These are phyloP conservation scores for Corvus moneduloides DNA, from an alignment of 2,113 vertebrate species.

Conservation along the genomic window DNA sequence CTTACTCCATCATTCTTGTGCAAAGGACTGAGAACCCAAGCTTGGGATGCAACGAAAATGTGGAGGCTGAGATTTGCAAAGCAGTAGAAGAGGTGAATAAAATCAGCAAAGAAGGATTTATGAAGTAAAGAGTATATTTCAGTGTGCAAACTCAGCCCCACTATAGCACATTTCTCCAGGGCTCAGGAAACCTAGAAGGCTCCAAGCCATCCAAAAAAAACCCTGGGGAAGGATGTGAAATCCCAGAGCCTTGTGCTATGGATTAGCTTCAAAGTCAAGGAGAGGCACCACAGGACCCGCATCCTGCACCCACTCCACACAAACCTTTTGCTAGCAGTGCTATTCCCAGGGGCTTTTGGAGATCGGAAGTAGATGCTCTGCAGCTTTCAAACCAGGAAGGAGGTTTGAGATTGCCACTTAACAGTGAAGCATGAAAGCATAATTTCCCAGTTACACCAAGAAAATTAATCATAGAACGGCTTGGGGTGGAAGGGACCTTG, in stretches of 20 bases:
- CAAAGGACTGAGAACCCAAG: neutral
- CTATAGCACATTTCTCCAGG: fast-evolving
- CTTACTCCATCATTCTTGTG: neutral
- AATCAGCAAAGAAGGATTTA: neutral
- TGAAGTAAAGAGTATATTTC: fast-evolving
- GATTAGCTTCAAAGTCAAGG: neutral
- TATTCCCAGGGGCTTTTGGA: neutral
- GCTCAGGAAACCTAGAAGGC: neutral
- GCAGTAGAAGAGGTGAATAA: neutral
- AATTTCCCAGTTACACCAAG: neutral
- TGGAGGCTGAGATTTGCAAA: neutral
- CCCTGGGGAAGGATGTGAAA: neutral
- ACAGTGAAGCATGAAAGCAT: neutral
- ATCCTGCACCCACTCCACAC: neutral
- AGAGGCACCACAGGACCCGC: neutral
- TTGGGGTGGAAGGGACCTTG: neutral
- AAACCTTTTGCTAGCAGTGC: neutral
- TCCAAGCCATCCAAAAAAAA: neutral
- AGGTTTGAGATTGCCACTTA: neutral
- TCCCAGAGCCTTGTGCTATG: neutral
- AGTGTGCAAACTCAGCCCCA: neutral
- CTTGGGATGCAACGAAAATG: neutral
- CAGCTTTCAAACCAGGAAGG: neutral
- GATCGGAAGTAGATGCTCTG: neutral
- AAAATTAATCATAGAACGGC: neutral